Conservation (phyloP, 2,797 vertebrate species). For the Pelobates cultripes region DNA sequence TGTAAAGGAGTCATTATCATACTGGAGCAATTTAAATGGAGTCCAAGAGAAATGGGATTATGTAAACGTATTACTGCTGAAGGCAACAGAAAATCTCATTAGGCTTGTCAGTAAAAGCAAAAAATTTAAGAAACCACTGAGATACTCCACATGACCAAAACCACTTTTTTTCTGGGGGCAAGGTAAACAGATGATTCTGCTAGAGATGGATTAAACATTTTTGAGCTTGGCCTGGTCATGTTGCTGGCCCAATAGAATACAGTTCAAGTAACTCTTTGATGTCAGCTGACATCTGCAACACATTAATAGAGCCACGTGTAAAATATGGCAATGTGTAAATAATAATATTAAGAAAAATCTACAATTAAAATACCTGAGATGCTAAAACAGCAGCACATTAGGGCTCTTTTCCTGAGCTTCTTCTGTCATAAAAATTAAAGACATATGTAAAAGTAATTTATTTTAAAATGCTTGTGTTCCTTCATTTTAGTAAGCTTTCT, state of each 20-base stretch:
- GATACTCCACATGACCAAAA: not conserved
- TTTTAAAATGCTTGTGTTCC: not conserved
- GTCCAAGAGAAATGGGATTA: no score
- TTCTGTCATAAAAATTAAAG: not conserved
- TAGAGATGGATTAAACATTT: not conserved
- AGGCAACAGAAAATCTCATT: no score
- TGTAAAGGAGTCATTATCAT: no score
- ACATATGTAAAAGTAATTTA: not conserved
- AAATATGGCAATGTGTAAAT: not conserved
- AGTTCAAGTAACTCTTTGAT: not conserved
- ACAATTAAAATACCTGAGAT: not conserved
- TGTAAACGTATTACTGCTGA: no score
- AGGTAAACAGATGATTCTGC: not conserved
- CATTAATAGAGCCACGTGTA: slow-evolving; percentile 14
- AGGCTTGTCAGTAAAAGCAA: no score
- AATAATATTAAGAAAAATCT: not conserved
- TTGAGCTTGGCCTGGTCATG: not conserved
- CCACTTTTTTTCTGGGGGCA: not conserved
- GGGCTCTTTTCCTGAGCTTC: not conserved
- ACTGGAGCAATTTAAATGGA: no score
- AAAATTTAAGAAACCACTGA: no score
- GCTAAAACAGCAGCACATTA: not conserved
- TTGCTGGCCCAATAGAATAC: not conserved
- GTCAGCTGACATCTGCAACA: not conserved
- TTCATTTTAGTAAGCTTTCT: not conserved